Percentiles rank a stretch among this genome's conserved stretches.
phyloP scores from a whole-genome alignment of 2,888 invertebrate genomes.

The Diloba caeruleocephala region DNA sequence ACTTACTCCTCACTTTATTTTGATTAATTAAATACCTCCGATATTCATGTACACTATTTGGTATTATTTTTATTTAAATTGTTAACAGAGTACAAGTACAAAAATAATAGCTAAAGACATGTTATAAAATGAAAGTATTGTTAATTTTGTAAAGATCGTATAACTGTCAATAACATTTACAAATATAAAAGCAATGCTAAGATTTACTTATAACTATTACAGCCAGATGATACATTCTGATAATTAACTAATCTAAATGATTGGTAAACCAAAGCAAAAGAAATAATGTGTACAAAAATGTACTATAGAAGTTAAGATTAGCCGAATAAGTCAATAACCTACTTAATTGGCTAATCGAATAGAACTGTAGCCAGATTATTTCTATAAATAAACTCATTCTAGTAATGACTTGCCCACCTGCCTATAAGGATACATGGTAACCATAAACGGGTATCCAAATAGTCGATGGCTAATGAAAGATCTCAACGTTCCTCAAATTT shows the following conservation, averaged over 20 bases:
- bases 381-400: slow-evolving; percentile 22
- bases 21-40: not conserved
- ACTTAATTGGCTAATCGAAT: slow-evolving; percentile 5
- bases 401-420: slow-evolving; percentile 28
- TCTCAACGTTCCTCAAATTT: slow-evolving; percentile 70
- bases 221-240: no score
- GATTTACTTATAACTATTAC: no score
- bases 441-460: slow-evolving; percentile 54
- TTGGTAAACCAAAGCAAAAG: no score
- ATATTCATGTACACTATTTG: no score
- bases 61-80: not conserved
- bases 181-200: no score
- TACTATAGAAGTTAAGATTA: slow-evolving; percentile 18
- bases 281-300: slow-evolving; percentile 36
- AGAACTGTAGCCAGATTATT: slow-evolving; percentile 22
- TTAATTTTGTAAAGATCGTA: not conserved
- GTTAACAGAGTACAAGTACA: slow-evolving; percentile 11
- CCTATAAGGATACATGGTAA: slow-evolving; percentile 35
- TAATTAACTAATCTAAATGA: slow-evolving; percentile 21
- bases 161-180: no score
- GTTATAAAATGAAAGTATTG: slow-evolving; percentile 6
- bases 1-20: not conserved
- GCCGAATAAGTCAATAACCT: slow-evolving; percentile 1
- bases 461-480: slow-evolving; percentile 62
- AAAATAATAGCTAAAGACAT: slow-evolving; percentile 3